These are phyloP conservation scores for Drosophila anomalipes DNA, from an alignment of 2,888 invertebrate genomes.

Conservation along the genomic window DNA sequence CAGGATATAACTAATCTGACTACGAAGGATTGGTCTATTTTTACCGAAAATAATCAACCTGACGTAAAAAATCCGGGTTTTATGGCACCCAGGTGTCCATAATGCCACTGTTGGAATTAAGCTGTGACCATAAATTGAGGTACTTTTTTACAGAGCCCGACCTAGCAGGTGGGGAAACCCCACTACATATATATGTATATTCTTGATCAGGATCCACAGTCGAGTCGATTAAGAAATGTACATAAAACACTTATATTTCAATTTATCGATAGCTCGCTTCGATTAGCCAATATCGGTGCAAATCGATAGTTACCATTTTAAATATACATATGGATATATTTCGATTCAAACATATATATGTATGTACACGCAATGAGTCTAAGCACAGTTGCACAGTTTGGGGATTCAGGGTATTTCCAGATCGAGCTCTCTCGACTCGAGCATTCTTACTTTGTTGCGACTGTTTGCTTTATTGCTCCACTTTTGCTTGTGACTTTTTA, in stretches of 20 bases:
- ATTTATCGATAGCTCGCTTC: neutral
- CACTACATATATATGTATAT: neutral
- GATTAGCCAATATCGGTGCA: neutral
- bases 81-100: too few species aligned
- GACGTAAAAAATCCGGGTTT: too few species aligned
- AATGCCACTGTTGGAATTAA: too few species aligned
- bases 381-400: neutral
- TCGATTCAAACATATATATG: neutral
- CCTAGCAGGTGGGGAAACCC: too few species aligned
- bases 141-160: too few species aligned
- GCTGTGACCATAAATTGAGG: too few species aligned
- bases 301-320: neutral
- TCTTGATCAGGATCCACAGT: neutral
- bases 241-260: neutral
- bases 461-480: constrained; percentile 82
- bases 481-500: constrained; percentile 80
- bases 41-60: too few species aligned
- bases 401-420: neutral
- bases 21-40: too few species aligned
- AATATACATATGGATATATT: neutral
- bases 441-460: constrained; percentile 43
- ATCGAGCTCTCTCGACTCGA: neutral
- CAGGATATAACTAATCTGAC: too few species aligned
- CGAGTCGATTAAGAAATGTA: neutral
- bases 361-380: neutral